phyloP scores from a whole-genome alignment of 1,140 invertebrate genomes.

The Drosophila ohnishii region DNA sequence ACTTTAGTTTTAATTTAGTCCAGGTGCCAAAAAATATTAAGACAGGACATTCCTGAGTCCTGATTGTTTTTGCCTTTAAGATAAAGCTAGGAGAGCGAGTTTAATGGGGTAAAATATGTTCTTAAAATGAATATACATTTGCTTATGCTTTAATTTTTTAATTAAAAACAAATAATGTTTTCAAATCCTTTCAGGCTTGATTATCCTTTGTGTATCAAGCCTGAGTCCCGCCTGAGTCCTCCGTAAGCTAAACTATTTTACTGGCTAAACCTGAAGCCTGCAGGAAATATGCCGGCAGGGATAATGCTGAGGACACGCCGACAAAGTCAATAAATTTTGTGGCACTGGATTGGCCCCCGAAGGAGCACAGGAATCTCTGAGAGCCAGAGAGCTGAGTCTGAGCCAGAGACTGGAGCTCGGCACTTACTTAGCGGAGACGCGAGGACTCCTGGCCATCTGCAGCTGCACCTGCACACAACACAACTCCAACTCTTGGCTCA shows the following conservation, averaged over 20 bases:
- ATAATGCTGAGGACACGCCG: conserved; percentile 49
- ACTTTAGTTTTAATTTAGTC: conserved; percentile 73
- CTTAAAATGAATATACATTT: too few relatives aligned
- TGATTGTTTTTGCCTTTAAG: not conserved
- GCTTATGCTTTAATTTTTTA: not conserved
- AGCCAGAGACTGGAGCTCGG: conserved; percentile 29
- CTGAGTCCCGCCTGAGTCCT: not conserved
- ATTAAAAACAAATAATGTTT: not conserved
- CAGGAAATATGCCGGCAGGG: conserved; percentile 3
- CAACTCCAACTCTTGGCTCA: not conserved
- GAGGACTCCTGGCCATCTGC: conserved; percentile 32
- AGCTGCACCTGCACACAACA: conserved; percentile 16
- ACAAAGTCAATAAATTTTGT: conserved; percentile 78
- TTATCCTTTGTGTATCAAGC: not conserved
- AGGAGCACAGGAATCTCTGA: conserved; percentile 1
- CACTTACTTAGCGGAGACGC: conserved; percentile 61
- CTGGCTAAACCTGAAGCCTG: not conserved
- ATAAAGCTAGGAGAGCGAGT: too few relatives aligned
- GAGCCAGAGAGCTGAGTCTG: not conserved
- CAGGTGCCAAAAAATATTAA: conserved; percentile 70
- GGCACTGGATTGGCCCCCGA: conserved; percentile 62
- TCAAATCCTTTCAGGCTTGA: not conserved
- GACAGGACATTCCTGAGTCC: conserved; percentile 14
- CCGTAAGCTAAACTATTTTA: conserved; percentile 8
- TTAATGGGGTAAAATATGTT: too few relatives aligned